phyloP scores from a whole-genome alignment of 2,113 vertebrate genomes.

The Anser brachyrhynchus region DNA sequence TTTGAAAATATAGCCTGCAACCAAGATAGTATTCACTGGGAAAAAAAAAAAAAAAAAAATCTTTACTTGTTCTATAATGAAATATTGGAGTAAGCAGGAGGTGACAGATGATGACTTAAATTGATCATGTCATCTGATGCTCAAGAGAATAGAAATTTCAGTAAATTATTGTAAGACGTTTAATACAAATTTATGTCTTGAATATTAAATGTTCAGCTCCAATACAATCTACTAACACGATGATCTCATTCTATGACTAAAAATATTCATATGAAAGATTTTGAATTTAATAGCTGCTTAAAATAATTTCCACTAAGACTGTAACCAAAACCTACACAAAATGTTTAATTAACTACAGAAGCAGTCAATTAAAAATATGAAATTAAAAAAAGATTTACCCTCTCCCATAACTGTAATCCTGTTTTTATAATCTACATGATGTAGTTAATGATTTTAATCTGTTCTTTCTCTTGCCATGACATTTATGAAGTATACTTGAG shows the following conservation, averaged over 20 bases:
- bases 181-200: slow-evolving; percentile 5
- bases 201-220: neutral
- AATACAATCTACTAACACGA: neutral
- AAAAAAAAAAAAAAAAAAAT: neutral
- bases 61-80: neutral
- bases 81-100: neutral
- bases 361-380: slow-evolving; percentile 63
- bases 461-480: slow-evolving; percentile 30
- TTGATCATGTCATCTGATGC: neutral
- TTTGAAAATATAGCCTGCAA: neutral
- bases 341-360: slow-evolving; percentile 72
- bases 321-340: slow-evolving; percentile 44
- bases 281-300: slow-evolving; percentile 56
- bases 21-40: neutral
- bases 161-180: neutral
- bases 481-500: slow-evolving; percentile 61
- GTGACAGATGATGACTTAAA: neutral
- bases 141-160: neutral
- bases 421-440: slow-evolving; percentile 36
- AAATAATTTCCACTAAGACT: slow-evolving; percentile 64
- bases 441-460: slow-evolving; percentile 60
- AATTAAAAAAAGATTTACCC: slow-evolving; percentile 65
- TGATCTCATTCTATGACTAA: neutral
- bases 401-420: slow-evolving; percentile 20
- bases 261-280: neutral